Evolutionary conservation across 2,888 invertebrate species (phyloP), one percentile per base, ranked within the genome.

Genomic region (Chrysolina oricalcia): DNA sequence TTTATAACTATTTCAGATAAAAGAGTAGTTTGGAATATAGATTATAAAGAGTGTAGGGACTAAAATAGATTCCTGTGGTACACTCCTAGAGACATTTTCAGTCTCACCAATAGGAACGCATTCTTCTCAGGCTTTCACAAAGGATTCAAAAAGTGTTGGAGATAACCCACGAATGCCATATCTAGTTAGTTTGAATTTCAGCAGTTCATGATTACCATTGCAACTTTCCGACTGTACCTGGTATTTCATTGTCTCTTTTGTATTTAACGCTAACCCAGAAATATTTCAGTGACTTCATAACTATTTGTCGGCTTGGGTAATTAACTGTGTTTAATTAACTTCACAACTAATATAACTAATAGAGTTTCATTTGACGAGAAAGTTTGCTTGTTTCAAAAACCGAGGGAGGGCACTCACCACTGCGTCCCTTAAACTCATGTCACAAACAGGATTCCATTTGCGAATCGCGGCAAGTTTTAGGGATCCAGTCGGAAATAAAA

Each of bases 331-430:
- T 50, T 50, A 50, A 53, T 53, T 19, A 53, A 59, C 27, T 59
- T 23, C 27, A 23, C n/a, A 27, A 27, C 27, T 59, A 56, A 56
- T 27, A 23, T 56, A 23, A 23, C 27, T 56, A 59, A 27, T 59
- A 59, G 59, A 59, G n/a, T 59, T 27, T 15, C 23, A 27, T 59
- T 59, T 5, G 59, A 4, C 27, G 50, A 53, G 50, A 59, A 59
- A 59, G 59, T 59, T 59, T 59, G 13, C 27, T 59, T 59, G 56
- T 59, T 59, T 59, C 56, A 59, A 59, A 59, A 59, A 59, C 56
- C 6, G 15, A 23, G 53, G 27, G 23, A 23, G 27, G 13, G 23
- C 13, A 59, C n/a, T 59, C 50, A 21, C 23, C 56, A 59, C 27
- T 59, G 11, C 56, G 21, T 21, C 27, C 56, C 56, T 23, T 15